A percentile compares a stretch with the other conserved stretches of the same genome.
phyloP scores from a whole-genome alignment of 2,888 invertebrate species.

The Scaeva pyrastri region DNA sequence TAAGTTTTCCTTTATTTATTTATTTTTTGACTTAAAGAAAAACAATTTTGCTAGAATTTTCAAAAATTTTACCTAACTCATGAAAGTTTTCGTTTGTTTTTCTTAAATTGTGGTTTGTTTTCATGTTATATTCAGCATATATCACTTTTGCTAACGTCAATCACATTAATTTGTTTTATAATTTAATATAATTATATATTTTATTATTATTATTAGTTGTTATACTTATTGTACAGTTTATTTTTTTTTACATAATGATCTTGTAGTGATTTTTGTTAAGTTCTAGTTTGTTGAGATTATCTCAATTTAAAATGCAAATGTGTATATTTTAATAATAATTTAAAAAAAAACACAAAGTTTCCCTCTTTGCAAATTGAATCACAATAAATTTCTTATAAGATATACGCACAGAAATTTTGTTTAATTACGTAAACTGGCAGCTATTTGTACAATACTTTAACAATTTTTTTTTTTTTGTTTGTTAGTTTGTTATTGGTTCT shows the following conservation, averaged over 20 bases:
- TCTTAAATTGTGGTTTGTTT: slow-evolving; percentile 43
- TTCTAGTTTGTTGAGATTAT: slow-evolving; percentile 46
- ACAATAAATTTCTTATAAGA: slow-evolving; percentile 69
- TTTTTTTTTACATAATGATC: slow-evolving; percentile 49
- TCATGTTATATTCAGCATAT: slow-evolving; percentile 73
- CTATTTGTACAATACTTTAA: slow-evolving; percentile 70
- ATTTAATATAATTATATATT: slow-evolving; percentile 53
- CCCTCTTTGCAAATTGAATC: slow-evolving; percentile 56
- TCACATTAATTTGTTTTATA: slow-evolving; percentile 61
- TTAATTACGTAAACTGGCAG: slow-evolving; percentile 64
- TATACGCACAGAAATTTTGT: slow-evolving; percentile 48
- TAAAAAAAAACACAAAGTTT: slow-evolving; percentile 47
- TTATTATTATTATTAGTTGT: slow-evolving; percentile 28
- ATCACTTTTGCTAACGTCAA: slow-evolving; percentile 74
- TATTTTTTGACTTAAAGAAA: slow-evolving; percentile 30
- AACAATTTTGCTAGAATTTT: slow-evolving; percentile 64
- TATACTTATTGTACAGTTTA: slow-evolving; percentile 62
- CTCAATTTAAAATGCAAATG: slow-evolving; percentile 60
- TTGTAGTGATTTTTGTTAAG: slow-evolving; percentile 40
- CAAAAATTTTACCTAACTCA: slow-evolving; percentile 68
- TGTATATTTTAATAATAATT: slow-evolving; percentile 44
- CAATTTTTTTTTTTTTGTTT: slow-evolving; percentile 19
- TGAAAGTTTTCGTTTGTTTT: slow-evolving; percentile 43
- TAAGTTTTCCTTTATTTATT: slow-evolving; percentile 21
- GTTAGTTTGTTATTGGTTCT: slow-evolving; percentile 63